phyloP scores from a whole-genome alignment of 2,888 invertebrate species.

The Lithophane semibrunnea region DNA sequence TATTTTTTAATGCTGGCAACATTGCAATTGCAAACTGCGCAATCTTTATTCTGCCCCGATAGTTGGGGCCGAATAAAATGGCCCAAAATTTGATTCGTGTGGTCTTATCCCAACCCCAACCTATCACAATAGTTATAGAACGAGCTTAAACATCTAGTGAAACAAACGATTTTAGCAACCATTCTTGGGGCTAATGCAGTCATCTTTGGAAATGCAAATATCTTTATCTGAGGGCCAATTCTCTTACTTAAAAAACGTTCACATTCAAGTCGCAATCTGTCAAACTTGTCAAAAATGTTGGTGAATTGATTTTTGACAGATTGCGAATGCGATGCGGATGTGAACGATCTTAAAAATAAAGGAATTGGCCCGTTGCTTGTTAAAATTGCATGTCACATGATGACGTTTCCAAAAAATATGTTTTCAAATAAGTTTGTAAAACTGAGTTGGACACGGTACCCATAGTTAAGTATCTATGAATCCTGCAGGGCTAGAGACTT shows the following conservation, averaged over 20 bases:
- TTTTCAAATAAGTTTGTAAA: background rate
- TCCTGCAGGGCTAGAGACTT: background rate
- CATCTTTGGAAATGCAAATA: background rate
- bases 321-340: too few species aligned
- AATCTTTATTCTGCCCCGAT: too few species aligned
- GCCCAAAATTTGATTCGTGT: too few species aligned
- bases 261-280: too few species aligned
- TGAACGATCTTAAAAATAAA: too few species aligned
- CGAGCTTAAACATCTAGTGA: background rate
- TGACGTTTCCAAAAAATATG: background rate
- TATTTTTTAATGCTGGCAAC: background rate
- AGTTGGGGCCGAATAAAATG: too few species aligned
- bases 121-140: too few species aligned
- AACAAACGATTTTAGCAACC: background rate
- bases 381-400: background rate
- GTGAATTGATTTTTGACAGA: too few species aligned
- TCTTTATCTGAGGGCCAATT: too few species aligned
- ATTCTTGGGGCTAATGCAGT: background rate
- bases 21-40: background rate
- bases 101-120: background rate
- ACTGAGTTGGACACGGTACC: background rate
- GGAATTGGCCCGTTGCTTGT: too few species aligned
- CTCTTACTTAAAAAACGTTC: too few species aligned
- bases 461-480: background rate
- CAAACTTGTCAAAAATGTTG: too few species aligned